Base-by-base conservation (phyloP, 2,113 vertebrate species). In the Crotophaga sulcirostris region DNA sequence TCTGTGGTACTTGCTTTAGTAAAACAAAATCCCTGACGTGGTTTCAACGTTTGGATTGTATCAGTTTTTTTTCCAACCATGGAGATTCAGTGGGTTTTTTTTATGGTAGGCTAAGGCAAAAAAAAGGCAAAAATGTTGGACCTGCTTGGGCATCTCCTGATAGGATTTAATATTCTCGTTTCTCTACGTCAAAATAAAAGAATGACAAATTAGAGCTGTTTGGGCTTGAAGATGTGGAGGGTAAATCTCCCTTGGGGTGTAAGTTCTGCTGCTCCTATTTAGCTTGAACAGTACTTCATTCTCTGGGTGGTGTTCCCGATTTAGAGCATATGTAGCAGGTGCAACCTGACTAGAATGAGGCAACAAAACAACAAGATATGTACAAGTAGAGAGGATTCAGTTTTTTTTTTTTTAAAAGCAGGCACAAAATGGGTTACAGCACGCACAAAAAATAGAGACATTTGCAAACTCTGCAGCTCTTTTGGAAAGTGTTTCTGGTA, bases 251-350 rank as follows among this genome's bases (percentile, higher is more conserved):
- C 59, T 42, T 49, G 76, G 38, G 68, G 21, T 33, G 10, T 11
- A 25, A 49, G 8, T 67, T 77, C 45, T 95, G 36, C n/a, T 47
- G 5, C 66, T 93, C 52, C 29, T 91, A 11, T 68, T 82, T 75
- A 66, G 36, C 54, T 62, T 66, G 75, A 91, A 6, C 44, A 56
- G 13, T 34, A 20, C 60, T 64, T 73, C 6, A 9, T 51, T 73
- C 33, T 81, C 31, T 83, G 66, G 42, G 63, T 83, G 67, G 59
- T 73, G 75, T 77, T 63, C 68, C 55, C 86, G 70, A 59, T 77
- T 82, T 87, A 77, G 34, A 83, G 78, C 51, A 15, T 16, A 15
- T 42, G 93, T 93, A 93, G 68, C 84, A 92, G 78, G 87, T 90
- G 70, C 75, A 76, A 49, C 67, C 75, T 0, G 3, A 9, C 63